phyloP scores from a whole-genome alignment of 2,113 vertebrate species.

The Xyliphius kryptos region DNA sequence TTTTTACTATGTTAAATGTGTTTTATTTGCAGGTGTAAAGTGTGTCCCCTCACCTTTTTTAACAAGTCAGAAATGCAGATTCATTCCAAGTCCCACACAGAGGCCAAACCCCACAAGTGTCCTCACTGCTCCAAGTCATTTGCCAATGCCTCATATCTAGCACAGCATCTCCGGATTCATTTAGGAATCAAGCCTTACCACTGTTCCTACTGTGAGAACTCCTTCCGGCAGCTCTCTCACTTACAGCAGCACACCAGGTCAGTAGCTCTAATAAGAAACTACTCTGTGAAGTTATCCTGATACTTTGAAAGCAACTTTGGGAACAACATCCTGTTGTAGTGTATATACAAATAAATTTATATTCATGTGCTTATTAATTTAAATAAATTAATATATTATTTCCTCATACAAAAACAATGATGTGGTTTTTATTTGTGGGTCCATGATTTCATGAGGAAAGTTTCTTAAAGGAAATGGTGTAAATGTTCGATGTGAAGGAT shows the following conservation, averaged over 20 bases:
- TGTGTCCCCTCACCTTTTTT: slow-evolving; percentile 96
- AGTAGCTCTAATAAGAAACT: slow-evolving; percentile 1
- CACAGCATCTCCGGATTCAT: slow-evolving; percentile 97
- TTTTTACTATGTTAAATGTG: neutral
- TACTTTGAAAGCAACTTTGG: too few species aligned
- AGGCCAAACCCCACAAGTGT: slow-evolving; percentile 99
- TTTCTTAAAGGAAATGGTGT: too few species aligned
- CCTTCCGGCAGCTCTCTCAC: slow-evolving; percentile 93
- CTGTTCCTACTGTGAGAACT: slow-evolving; percentile 97
- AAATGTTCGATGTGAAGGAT: too few species aligned
- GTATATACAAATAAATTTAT: too few species aligned
- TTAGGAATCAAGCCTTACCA: slow-evolving; percentile 97
- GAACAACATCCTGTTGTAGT: too few species aligned
- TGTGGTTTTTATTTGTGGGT: too few species aligned
- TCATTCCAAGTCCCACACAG: slow-evolving; percentile 97
- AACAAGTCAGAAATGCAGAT: slow-evolving; percentile 99
- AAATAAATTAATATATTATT: too few species aligned
- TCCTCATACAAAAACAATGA: too few species aligned
- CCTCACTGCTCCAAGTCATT: slow-evolving; percentile 98
- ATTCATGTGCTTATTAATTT: too few species aligned
- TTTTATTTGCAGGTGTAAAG: slow-evolving; percentile 78
- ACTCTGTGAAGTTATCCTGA: too few species aligned
- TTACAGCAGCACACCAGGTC: slow-evolving; percentile 98
- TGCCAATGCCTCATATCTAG: slow-evolving; percentile 95
- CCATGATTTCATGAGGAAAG: too few species aligned